These are phyloP conservation scores for Neodiprion virginianus DNA, from an alignment of 1,140 invertebrate genomes.

Conservation along the genomic window DNA sequence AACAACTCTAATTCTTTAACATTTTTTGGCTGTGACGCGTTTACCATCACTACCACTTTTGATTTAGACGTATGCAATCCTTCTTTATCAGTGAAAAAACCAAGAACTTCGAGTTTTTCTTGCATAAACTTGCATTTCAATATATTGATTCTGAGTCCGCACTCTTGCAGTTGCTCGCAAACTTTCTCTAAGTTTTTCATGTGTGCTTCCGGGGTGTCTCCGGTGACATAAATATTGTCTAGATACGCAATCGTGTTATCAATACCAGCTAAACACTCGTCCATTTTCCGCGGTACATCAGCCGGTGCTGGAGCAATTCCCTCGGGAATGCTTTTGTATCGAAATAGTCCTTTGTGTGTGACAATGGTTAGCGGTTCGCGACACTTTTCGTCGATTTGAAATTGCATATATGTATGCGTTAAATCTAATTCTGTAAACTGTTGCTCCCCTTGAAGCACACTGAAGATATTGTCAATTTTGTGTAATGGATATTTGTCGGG, in stretches of 20 bases:
- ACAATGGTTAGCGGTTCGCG: slow-evolving; percentile 38
- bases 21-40: slow-evolving; percentile 7
- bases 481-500: slow-evolving; percentile 11
- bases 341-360: slow-evolving; percentile 55
- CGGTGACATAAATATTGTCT: slow-evolving; percentile 47
- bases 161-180: slow-evolving; percentile 20
- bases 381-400: slow-evolving; percentile 27
- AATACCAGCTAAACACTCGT: slow-evolving; percentile 39
- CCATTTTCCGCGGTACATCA: slow-evolving; percentile 40
- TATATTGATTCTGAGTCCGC: not conserved
- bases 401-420: slow-evolving; percentile 15
- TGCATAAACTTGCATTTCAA: not conserved
- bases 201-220: slow-evolving; percentile 32
- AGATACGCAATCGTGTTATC: slow-evolving; percentile 38
- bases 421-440: slow-evolving; percentile 5
- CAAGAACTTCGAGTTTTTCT: slow-evolving; percentile 3
- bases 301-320: slow-evolving; percentile 42
- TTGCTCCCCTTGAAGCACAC: not conserved
- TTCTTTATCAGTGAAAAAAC: not conserved
- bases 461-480: slow-evolving; percentile 9
- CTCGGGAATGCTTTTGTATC: slow-evolving; percentile 57
- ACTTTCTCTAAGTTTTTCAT: slow-evolving; percentile 11
- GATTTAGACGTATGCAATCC: slow-evolving; percentile 6
- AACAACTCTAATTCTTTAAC: slow-evolving; percentile 10
- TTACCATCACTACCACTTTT: not conserved